Base-by-base conservation (phyloP, 2,888 invertebrate genomes). In the Ormia ochracea region DNA sequence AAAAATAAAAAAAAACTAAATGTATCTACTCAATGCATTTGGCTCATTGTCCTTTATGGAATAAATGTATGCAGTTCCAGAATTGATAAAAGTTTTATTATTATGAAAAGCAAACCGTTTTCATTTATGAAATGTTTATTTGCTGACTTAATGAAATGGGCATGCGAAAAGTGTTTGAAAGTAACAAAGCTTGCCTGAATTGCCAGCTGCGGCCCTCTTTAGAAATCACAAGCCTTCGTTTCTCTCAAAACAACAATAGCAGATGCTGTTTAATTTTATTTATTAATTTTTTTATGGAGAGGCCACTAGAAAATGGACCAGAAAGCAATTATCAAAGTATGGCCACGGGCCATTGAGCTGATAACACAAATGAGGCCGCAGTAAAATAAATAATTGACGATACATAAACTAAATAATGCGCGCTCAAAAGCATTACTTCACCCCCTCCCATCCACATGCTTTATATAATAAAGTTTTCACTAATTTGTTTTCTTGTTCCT, bases 321-420 rank as follows among this genome's bases (percentile, higher is more conserved):
- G 52, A 82, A 82, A 83, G 83, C 86, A 88, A 87, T 88, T 88
- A 88, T 86, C 84, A 85, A 85, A 87, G 86, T 86, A 84, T 85
- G 84, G 84, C 83, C 85, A 86, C 85, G 86, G 86, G 81, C 86
- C 87, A 87, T 87, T 87, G 87, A 87, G 84, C 85, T 86, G 86
- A 85, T 88, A 86, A 88, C 87, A 85, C 86, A 87, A 87, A 86
- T 86, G 88, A 87, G 87, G 86, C 86, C 87, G 87, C 87, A 87
- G 86, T 87, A 88, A 87, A 87, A 87, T 87, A 87, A 87, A 88
- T 88, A 87, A 87, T 86, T 85, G 85, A 86, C 86, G 84, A 74
- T 59, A 19, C 68, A 74, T 33, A 45, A 68, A 54, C 41, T 9
- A 28, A 45, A n/a, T n/a, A 56, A 28, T 19, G 28, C 17, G n/a